phyloP scores from a whole-genome alignment of 1,140 invertebrate genomes.

The Pseudomyrmex flavicornis region DNA sequence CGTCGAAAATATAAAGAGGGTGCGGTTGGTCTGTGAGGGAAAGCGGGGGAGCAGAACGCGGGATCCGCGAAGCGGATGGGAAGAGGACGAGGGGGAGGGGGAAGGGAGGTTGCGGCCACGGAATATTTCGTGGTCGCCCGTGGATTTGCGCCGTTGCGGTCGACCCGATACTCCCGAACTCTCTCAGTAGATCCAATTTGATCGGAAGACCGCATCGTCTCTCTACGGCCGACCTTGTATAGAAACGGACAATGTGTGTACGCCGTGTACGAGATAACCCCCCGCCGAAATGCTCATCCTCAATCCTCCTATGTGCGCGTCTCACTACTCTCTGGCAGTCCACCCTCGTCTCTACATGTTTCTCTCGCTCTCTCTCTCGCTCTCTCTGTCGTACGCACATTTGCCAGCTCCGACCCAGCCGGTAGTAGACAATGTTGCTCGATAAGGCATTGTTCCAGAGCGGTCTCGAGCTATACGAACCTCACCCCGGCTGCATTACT shows the following conservation, averaged over 20 bases:
- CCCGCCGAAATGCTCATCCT: slow-evolving; percentile 46
- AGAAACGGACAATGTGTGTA: slow-evolving; percentile 75
- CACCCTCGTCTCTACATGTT: neutral
- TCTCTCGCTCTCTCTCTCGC: slow-evolving; percentile 7
- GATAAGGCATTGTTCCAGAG: slow-evolving; percentile 83
- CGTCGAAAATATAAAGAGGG: slow-evolving; percentile 61
- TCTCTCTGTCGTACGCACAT: slow-evolving; percentile 17
- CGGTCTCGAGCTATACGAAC: slow-evolving; percentile 72
- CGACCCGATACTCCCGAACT: slow-evolving; percentile 74
- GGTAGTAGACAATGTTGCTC: slow-evolving; percentile 80
- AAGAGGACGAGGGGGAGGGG: neutral
- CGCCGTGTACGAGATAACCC: slow-evolving; percentile 56
- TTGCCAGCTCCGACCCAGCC: slow-evolving; percentile 19
- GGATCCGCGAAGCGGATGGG: neutral
- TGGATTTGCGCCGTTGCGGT: slow-evolving; percentile 77
- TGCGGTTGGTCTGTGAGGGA: slow-evolving; percentile 12
- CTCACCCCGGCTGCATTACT: slow-evolving; percentile 73
- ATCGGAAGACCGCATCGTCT: slow-evolving; percentile 76
- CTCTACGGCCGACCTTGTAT: slow-evolving; percentile 73
- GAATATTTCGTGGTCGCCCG: slow-evolving; percentile 74
- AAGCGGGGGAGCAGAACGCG: neutral
- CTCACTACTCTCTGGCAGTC: slow-evolving; percentile 7
- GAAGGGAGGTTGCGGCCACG: slow-evolving; percentile 55
- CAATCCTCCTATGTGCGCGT: slow-evolving; percentile 16
- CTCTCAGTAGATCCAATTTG: slow-evolving; percentile 80